Percentiles rank a stretch among this genome's conserved stretches.
These are phyloP conservation scores for Nymphalis io DNA, from an alignment of 1,140 invertebrate species.

Conservation along the genomic window DNA sequence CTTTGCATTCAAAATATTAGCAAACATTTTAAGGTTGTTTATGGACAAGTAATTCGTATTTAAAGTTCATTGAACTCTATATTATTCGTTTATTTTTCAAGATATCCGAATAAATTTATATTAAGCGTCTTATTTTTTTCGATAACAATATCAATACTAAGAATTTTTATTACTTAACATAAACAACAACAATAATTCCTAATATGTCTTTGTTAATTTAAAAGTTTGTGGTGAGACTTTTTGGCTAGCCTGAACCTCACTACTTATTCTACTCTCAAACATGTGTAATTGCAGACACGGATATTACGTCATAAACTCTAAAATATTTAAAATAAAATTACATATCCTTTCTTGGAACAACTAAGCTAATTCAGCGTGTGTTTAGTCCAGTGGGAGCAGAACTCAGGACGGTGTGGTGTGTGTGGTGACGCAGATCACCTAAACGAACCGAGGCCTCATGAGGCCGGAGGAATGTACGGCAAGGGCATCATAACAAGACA, in stretches of 20 bases:
- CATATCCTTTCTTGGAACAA: no score
- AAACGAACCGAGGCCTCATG: conserved; percentile 88
- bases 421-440: conserved; percentile 93
- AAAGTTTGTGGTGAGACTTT: no score
- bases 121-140: background rate
- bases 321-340: no score
- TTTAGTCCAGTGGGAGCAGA: conserved; percentile 92
- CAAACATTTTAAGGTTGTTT: conserved; percentile 14
- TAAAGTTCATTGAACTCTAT: background rate
- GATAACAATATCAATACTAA: background rate
- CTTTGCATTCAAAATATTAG: conserved; percentile 4
- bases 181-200: no score
- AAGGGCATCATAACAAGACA: conserved; percentile 91
- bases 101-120: background rate
- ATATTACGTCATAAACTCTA: no score
- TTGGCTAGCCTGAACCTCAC: no score
- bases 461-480: conserved; percentile 92
- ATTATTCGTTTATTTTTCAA: background rate
- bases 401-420: conserved; percentile 91
- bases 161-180: no score
- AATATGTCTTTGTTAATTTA: no score
- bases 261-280: no score
- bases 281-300: no score
- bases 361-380: conserved; percentile 43
- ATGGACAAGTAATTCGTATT: background rate